A percentile compares a stretch with the other conserved stretches of the same genome.
These are phyloP conservation scores for Phaethornis superciliosus DNA, from an alignment of 2,113 vertebrate species.

Conservation along the genomic window DNA sequence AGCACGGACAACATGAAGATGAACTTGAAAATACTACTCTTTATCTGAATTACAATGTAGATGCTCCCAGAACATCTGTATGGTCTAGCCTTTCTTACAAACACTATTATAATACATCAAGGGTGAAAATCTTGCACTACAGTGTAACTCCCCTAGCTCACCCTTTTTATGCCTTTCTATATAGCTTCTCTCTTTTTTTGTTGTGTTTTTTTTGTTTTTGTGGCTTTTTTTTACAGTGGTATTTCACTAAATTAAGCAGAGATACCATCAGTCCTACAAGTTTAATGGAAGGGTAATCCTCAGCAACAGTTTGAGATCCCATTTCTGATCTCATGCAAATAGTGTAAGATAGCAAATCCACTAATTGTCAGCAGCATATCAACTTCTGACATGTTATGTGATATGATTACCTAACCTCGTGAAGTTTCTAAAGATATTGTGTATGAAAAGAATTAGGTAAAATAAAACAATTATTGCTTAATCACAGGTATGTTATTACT, in stretches of 20 bases:
- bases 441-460: background rate
- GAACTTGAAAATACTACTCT: background rate
- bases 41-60: background rate
- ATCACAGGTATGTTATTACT: conserved; percentile 27
- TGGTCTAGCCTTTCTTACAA: background rate
- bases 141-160: background rate
- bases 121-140: background rate
- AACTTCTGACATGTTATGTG: background rate
- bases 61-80: background rate
- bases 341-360: background rate
- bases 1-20: rapidly evolving
- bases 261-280: background rate
- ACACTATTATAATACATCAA: background rate
- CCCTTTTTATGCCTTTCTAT: background rate
- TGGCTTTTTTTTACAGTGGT: background rate
- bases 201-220: no score
- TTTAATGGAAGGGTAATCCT: background rate
- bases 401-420: background rate
- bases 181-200: background rate
- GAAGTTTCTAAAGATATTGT: background rate
- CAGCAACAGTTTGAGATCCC: background rate
- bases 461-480: conserved; percentile 31
- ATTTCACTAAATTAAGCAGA: background rate
- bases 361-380: background rate
- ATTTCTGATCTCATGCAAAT: background rate